Conservation (phyloP, 2,888 invertebrate species). For the Pantelozetes paolii region DNA sequence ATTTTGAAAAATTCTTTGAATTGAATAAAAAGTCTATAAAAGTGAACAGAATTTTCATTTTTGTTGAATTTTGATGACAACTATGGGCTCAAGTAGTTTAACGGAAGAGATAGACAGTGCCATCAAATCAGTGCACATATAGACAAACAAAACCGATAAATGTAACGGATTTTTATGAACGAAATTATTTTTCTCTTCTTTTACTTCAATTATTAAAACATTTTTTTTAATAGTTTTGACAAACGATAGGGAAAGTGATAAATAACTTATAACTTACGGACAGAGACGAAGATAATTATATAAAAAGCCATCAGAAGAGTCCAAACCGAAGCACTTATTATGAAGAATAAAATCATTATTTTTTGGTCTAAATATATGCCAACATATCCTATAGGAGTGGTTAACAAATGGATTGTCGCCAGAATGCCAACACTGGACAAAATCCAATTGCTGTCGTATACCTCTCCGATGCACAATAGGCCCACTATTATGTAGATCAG, state of each 20-base stretch:
- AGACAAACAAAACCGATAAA: neutral
- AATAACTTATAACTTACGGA: neutral
- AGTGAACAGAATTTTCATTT: no score
- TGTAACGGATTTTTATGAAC: neutral
- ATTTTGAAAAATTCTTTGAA: no score
- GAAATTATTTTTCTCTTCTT: neutral
- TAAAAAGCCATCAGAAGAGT: neutral
- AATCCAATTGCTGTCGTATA: neutral
- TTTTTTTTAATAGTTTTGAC: neutral
- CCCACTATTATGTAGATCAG: neutral
- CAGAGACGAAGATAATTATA: neutral
- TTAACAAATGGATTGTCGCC: neutral
- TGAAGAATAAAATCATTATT: neutral
- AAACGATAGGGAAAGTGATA: neutral
- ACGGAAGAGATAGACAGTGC: neutral
- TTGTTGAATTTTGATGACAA: neutral
- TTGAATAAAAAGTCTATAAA: no score
- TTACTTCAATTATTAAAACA: neutral
- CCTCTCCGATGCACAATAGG: neutral
- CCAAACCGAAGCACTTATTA: neutral
- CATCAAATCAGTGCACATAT: neutral
- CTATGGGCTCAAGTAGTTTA: neutral
- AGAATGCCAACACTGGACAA: neutral
- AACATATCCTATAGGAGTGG: slow-evolving; percentile 9
- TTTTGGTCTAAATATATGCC: neutral